Percentiles rank a stretch among this genome's conserved stretches.
Evolutionary conservation across 2,797 vertebrate genomes (phyloP).

Genomic region (Ara ararauna): DNA sequence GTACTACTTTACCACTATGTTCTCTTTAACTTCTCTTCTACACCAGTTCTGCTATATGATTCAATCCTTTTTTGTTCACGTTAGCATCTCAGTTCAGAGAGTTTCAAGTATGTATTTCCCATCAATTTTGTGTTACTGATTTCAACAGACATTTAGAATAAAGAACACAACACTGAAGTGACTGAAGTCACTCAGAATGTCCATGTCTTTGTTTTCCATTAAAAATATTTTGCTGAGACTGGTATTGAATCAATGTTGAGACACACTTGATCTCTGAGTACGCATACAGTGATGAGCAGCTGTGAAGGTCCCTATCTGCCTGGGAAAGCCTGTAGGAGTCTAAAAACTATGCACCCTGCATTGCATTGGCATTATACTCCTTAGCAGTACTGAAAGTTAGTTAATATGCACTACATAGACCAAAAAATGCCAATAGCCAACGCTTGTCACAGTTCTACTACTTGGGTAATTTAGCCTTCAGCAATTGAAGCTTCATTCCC

Average conservation of each 20-base stretch:
- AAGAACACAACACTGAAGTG: not conserved
- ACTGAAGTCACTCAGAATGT: not conserved
- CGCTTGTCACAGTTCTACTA: not conserved
- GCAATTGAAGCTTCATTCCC: not conserved
- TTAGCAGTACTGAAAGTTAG: not conserved
- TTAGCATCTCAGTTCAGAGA: not conserved
- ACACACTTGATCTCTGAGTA: not conserved
- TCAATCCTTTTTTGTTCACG: not conserved
- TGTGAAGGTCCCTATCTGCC: not conserved
- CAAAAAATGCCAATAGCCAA: not conserved
- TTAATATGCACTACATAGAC: not conserved
- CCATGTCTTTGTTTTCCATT: not conserved
- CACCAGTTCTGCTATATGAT: not conserved
- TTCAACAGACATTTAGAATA: not conserved
- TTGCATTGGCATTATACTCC: not conserved
- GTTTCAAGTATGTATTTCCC: not conserved
- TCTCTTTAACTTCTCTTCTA: not conserved
- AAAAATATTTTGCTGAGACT: not conserved
- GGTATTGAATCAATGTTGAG: not conserved
- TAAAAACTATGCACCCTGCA: not conserved
- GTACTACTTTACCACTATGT: not conserved
- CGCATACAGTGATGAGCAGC: not conserved
- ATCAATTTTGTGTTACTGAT: not conserved
- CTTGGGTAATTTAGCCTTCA: not conserved
- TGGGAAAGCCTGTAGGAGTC: not conserved